A percentile compares a stretch with the other conserved stretches of the same genome.
phyloP scores from a whole-genome alignment of 1,140 invertebrate genomes.

The Drepana arcuata region DNA sequence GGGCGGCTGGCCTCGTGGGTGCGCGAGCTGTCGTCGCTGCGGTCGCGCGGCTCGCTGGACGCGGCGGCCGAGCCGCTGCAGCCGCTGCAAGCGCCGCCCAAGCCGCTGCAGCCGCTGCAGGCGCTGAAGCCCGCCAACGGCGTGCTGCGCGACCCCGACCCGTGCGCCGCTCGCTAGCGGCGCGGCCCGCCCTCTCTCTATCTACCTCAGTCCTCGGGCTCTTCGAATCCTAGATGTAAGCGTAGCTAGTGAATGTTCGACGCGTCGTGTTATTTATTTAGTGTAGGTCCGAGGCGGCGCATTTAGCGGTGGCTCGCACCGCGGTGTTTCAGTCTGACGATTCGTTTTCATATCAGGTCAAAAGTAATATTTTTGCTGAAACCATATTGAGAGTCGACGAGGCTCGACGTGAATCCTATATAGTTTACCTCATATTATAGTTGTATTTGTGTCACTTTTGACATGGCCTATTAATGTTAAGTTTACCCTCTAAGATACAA shows the following conservation, averaged over 20 bases:
- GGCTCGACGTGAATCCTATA: conserved; percentile 50
- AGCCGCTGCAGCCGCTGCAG: conserved; percentile 14
- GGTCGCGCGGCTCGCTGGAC: conserved; percentile 42
- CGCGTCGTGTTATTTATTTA: conserved; percentile 48
- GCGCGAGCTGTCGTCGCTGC: conserved; percentile 56
- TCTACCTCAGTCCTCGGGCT: conserved; percentile 59
- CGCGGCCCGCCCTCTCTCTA: conserved; percentile 10
- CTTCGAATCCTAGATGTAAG: conserved; percentile 64
- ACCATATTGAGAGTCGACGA: conserved; percentile 29
- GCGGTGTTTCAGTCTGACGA: conserved; percentile 15
- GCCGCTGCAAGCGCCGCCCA: conserved; percentile 24
- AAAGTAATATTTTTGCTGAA: conserved; percentile 37
- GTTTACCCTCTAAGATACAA: conserved; percentile 60
- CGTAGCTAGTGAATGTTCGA: conserved; percentile 58
- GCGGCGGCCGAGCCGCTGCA: conserved; percentile 58
- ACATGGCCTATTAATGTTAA: conserved; percentile 69
- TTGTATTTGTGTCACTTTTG: conserved; percentile 60
- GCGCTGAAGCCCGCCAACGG: conserved; percentile 22
- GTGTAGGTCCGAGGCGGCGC: conserved; percentile 18
- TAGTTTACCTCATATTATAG: conserved; percentile 67
- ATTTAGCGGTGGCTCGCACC: not conserved
- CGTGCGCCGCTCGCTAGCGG: conserved; percentile 16
- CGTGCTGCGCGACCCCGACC: conserved; percentile 14
- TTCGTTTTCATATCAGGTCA: conserved; percentile 41
- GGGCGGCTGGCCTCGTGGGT: conserved; percentile 62